Evolutionary conservation across 2,113 vertebrate species (phyloP).

Genomic region (Chascanopsetta lugubris): DNA sequence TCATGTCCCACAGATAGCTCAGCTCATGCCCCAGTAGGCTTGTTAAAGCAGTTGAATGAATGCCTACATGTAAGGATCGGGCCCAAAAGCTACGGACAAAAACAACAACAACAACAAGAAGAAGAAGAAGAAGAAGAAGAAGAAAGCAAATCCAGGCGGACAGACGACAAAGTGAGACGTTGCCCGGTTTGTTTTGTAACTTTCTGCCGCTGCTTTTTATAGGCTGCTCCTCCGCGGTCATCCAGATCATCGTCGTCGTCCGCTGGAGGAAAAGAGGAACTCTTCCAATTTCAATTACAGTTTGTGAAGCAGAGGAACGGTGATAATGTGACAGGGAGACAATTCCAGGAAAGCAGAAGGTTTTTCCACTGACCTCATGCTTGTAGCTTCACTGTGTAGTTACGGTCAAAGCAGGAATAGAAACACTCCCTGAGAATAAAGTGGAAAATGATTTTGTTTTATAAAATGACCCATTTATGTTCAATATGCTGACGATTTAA

Average conservation of each 20-base stretch:
- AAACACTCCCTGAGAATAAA: conserved; percentile 4
- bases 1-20: conserved; percentile 77
- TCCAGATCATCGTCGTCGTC: conserved; percentile 43
- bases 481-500: no score
- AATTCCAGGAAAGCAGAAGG: conserved; percentile 17
- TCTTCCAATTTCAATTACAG: conserved; percentile 55
- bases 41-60: conserved; percentile 76
- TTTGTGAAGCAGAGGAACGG: conserved; percentile 11
- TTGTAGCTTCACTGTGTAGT: conserved; percentile 9
- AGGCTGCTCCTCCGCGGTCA: conserved; percentile 41
- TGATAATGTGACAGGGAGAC: conserved; percentile 1
- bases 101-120: no score
- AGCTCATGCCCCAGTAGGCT: conserved; percentile 77
- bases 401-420: conserved; percentile 1
- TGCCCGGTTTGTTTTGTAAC: conserved; percentile 69
- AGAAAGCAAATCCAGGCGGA: conserved; percentile 71
- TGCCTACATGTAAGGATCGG: conserved; percentile 71
- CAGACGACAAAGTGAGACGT: conserved; percentile 73
- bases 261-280: conserved; percentile 25
- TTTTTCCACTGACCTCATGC: conserved; percentile 8
- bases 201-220: conserved; percentile 57
- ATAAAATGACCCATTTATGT: no score
- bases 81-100: conserved; percentile 71
- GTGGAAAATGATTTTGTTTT: neutral
- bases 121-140: conserved; percentile 74